Percentiles rank a stretch among this genome's conserved stretches.
phyloP scores from a whole-genome alignment of 2,797 vertebrate species.

The Megaceryle alcyon region DNA sequence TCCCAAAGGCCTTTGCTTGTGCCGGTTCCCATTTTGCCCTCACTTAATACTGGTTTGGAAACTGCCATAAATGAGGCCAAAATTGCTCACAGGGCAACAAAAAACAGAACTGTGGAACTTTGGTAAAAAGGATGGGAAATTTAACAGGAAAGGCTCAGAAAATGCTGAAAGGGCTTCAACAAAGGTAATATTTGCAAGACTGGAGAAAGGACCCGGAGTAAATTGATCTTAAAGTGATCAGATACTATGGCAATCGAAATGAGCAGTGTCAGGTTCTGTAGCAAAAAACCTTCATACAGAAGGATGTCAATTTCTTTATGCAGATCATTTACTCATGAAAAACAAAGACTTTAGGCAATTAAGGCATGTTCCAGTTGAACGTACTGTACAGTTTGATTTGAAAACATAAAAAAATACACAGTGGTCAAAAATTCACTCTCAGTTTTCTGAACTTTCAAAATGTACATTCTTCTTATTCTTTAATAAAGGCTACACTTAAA shows the following conservation, averaged over 20 bases:
- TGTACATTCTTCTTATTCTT: not conserved
- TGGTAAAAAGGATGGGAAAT: not conserved
- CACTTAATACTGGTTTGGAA: not conserved
- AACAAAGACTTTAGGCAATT: not conserved
- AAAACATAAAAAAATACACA: not conserved
- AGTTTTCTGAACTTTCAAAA: not conserved
- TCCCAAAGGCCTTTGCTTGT: not conserved
- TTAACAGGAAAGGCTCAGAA: not conserved
- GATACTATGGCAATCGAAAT: not conserved
- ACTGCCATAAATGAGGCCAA: not conserved
- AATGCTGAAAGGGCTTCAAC: not conserved
- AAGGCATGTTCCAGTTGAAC: not conserved
- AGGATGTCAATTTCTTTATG: not conserved
- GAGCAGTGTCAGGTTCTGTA: not conserved
- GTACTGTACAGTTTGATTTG: not conserved
- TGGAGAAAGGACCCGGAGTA: not conserved
- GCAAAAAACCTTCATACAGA: not conserved
- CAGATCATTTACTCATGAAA: not conserved
- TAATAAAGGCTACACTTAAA: not conserved
- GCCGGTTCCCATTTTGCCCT: not conserved
- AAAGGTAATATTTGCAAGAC: not conserved
- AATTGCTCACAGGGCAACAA: not conserved
- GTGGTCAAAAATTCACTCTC: not conserved
- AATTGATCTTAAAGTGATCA: not conserved
- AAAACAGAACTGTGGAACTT: not conserved